Percentiles rank a stretch among this genome's conserved stretches.
Evolutionary conservation across 1,140 invertebrate genomes (phyloP).

Genomic region (Octopus bimaculoides): DNA sequence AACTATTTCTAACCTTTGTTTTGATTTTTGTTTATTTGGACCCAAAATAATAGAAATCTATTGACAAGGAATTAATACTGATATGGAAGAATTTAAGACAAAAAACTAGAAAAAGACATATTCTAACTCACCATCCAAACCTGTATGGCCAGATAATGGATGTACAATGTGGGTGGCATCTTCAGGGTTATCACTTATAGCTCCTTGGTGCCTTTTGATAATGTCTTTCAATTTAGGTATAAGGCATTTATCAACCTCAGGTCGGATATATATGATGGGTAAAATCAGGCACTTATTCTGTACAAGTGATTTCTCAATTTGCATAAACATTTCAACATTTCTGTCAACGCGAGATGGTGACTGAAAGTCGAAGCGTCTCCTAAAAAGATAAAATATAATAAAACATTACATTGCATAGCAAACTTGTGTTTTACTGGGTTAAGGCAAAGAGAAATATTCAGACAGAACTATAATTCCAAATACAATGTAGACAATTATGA

Average conservation of each 20-base stretch:
- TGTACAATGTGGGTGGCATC: constrained; percentile 91
- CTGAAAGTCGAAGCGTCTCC: constrained; percentile 63
- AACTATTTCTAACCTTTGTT: constrained; percentile 15
- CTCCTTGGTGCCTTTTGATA: constrained; percentile 81
- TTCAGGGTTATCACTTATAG: constrained; percentile 75
- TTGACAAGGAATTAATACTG: background rate
- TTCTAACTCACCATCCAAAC: constrained; percentile 55
- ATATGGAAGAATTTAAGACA: too few relatives aligned
- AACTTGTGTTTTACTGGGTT: too few relatives aligned
- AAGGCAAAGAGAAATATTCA: too few relatives aligned
- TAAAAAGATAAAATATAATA: constrained; percentile 26
- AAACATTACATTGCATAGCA: too few relatives aligned
- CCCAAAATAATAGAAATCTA: background rate
- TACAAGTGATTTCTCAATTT: constrained; percentile 82
- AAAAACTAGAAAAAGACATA: background rate
- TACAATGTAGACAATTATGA: too few relatives aligned
- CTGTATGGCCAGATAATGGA: constrained; percentile 66
- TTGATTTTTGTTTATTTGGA: background rate
- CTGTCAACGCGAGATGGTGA: constrained; percentile 87
- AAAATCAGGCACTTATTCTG: constrained; percentile 76
- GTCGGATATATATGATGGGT: constrained; percentile 66
- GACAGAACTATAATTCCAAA: too few relatives aligned
- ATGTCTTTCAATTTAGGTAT: constrained; percentile 83
- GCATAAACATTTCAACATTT: constrained; percentile 91
- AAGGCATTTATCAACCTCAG: constrained; percentile 78